A percentile compares a stretch with the other conserved stretches of the same genome.
Evolutionary conservation across 2,113 vertebrate species (phyloP).

Genomic region (Ranitomeya imitator): DNA sequence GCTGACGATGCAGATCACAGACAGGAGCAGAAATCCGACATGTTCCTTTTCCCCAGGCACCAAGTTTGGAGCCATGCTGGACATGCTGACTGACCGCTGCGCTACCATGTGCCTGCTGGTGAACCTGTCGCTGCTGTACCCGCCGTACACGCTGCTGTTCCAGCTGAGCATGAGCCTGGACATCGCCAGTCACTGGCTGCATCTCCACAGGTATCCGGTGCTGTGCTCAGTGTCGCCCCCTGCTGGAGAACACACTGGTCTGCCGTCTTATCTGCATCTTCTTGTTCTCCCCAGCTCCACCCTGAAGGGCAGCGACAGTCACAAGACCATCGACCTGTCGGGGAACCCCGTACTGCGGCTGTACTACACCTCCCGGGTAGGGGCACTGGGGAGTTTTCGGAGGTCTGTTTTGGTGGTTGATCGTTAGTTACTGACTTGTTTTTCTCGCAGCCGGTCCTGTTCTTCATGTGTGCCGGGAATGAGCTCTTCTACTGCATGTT

Average conservation of each 20-base stretch:
- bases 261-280: neutral
- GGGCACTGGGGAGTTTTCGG: neutral
- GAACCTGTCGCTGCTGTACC: conserved; percentile 86
- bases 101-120: conserved; percentile 91
- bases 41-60: conserved; percentile 70
- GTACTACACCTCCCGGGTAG: conserved; percentile 86
- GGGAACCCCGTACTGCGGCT: conserved; percentile 81
- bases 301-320: conserved; percentile 80
- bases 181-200: conserved; percentile 91
- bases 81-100: conserved; percentile 92
- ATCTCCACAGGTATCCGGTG: conserved; percentile 80
- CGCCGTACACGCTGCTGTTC: conserved; percentile 81
- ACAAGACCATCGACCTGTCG: conserved; percentile 85
- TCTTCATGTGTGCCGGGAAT: conserved; percentile 86
- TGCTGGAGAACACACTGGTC: neutral
- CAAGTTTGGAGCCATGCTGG: conserved; percentile 89
- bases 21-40: neutral
- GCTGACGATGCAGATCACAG: neutral
- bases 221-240: no score
- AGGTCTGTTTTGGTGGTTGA: neutral
- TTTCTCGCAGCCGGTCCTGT: conserved; percentile 78
- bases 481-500: conserved; percentile 89
- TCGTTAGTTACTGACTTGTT: neutral
- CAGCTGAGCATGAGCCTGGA: conserved; percentile 90
- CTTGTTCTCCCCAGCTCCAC: conserved; percentile 74